Percentiles rank a stretch among this genome's conserved stretches.
Evolutionary conservation across 2,797 vertebrate species (phyloP).

Genomic region (Eidolon dupreanum): DNA sequence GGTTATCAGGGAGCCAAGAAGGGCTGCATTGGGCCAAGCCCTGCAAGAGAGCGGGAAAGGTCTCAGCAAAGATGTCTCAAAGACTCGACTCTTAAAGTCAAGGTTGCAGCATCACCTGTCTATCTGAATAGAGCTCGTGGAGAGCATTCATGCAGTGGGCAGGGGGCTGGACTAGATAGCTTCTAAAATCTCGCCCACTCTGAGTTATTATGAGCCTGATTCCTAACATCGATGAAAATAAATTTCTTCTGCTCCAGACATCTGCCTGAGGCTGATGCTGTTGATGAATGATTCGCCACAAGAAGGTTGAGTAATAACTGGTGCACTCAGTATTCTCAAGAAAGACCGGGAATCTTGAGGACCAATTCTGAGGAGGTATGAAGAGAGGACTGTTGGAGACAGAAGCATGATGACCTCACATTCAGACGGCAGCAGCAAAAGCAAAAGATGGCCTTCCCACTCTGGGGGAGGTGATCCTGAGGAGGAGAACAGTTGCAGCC

Average conservation of each 20-base stretch:
- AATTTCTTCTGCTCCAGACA: neutral
- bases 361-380: neutral
- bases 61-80: neutral
- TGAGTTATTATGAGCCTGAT: neutral
- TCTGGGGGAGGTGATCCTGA: neutral
- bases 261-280: neutral
- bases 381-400: neutral
- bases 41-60: neutral
- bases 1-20: neutral
- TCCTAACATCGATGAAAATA: neutral
- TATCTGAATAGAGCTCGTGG: neutral
- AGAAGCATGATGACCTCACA: neutral
- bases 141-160: too few species aligned
- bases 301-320: neutral
- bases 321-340: neutral
- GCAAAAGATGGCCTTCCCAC: neutral
- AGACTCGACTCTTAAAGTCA: neutral
- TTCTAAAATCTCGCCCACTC: neutral
- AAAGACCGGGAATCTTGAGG: neutral
- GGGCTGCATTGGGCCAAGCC: neutral
- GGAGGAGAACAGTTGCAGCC: too few species aligned
- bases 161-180: neutral
- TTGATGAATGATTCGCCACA: neutral
- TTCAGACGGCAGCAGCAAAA: neutral
- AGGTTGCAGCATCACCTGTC: neutral